phyloP scores from a whole-genome alignment of 2,113 vertebrate genomes.

The Hystrix cristata region DNA sequence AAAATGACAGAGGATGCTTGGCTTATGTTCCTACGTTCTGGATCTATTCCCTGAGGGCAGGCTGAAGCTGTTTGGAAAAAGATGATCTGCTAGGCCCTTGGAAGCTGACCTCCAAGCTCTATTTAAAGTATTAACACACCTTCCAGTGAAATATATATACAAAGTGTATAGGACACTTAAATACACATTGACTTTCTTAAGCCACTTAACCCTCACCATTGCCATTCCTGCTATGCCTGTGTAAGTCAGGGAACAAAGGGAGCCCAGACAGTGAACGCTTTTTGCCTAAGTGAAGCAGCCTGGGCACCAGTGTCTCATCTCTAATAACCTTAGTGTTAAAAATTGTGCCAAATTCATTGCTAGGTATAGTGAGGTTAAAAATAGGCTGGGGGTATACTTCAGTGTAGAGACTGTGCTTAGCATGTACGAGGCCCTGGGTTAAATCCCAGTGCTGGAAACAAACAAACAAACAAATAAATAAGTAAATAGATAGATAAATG shows the following conservation, averaged over 20 bases:
- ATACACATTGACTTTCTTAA: neutral
- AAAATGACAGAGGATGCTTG: constrained; percentile 73
- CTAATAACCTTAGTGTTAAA: neutral
- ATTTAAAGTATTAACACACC: constrained; percentile 62
- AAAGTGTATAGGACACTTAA: neutral
- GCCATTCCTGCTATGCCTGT: neutral
- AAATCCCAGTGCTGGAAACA: neutral
- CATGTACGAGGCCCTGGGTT: neutral
- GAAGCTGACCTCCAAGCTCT: constrained; percentile 63
- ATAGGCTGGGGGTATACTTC: neutral
- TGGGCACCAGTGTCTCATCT: neutral
- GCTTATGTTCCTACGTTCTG: neutral
- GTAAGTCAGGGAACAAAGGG: neutral
- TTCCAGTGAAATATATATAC: constrained; percentile 49
- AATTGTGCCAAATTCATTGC: neutral
- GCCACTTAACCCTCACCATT: neutral
- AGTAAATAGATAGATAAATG: neutral
- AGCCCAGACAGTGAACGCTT: neutral
- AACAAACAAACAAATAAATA: neutral
- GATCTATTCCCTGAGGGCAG: constrained; percentile 14
- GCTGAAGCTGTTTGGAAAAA: constrained; percentile 7
- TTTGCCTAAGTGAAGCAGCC: neutral
- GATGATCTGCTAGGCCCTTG: constrained; percentile 45
- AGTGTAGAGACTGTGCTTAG: neutral
- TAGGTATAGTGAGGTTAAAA: neutral